phyloP scores from a whole-genome alignment of 2,113 vertebrate species.

The Excalfactoria chinensis region DNA sequence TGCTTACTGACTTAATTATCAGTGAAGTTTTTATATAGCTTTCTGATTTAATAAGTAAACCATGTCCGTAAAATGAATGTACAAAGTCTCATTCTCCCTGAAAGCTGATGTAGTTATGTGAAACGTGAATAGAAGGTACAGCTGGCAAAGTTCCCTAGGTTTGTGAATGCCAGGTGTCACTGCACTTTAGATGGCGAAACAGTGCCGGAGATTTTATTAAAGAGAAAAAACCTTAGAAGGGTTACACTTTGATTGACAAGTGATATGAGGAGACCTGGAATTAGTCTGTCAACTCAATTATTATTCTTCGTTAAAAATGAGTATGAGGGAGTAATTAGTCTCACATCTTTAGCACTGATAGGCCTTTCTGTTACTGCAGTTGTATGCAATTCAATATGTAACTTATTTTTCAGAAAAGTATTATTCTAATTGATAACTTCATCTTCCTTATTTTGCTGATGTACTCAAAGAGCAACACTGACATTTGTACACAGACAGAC shows the following conservation, averaged over 20 bases:
- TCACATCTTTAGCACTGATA: constrained; percentile 60
- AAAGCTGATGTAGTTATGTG: not conserved
- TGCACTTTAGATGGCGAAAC: not conserved
- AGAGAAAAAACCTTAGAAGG: not conserved
- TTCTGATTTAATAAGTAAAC: not conserved
- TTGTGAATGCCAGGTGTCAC: constrained; percentile 24
- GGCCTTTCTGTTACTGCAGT: constrained; percentile 26
- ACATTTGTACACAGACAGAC: not conserved
- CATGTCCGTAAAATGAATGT: not conserved
- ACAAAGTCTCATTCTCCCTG: not conserved
- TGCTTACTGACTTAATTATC: rapidly evolving
- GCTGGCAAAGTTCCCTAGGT: constrained; percentile 27
- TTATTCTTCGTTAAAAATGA: constrained; percentile 76
- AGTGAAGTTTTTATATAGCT: not conserved
- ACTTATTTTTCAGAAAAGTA: constrained; percentile 50
- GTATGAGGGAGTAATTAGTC: constrained; percentile 67
- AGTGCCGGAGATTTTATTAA: not conserved
- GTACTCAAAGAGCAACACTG: constrained; percentile 3
- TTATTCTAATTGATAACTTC: constrained; percentile 58
- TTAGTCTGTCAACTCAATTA: constrained; percentile 70
- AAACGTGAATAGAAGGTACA: not conserved
- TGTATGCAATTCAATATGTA: constrained; percentile 29
- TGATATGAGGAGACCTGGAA: constrained; percentile 44
- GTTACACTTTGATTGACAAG: constrained; percentile 65
- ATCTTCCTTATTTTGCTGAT: constrained; percentile 54